Evolutionary conservation across 2,888 invertebrate species (phyloP).

Genomic region (Amphipyra tragopoginis): DNA sequence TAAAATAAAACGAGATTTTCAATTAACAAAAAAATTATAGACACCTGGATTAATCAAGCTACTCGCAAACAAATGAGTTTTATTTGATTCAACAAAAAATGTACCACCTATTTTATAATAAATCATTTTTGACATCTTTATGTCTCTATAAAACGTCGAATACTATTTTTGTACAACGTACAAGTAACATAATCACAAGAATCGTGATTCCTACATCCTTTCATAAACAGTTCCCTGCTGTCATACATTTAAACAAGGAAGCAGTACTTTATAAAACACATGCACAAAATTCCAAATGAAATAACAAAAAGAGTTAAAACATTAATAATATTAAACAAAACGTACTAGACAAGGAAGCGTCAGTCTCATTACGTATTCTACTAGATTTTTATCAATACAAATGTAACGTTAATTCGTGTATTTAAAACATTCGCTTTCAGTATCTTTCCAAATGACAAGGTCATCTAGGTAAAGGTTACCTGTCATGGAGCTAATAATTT

Average conservation of each 20-base stretch:
- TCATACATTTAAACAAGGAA: constrained; percentile 41
- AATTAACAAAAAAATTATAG: background rate
- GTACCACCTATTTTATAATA: background rate
- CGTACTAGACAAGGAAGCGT: constrained; percentile 57
- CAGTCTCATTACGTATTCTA: constrained; percentile 56
- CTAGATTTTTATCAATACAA: constrained; percentile 56
- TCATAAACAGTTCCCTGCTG: constrained; percentile 11
- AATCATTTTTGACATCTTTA: constrained; percentile 17
- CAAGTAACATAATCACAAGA: background rate
- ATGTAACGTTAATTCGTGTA: constrained; percentile 56
- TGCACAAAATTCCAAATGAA: constrained; percentile 39
- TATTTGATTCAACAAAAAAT: background rate
- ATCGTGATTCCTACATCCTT: constrained; percentile 25
- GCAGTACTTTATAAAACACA: constrained; percentile 30
- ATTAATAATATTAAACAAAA: constrained; percentile 36
- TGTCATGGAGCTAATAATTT: constrained; percentile 51
- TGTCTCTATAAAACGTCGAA: constrained; percentile 4
- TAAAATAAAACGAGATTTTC: background rate
- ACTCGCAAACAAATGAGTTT: background rate
- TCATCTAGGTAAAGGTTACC: constrained; percentile 62
- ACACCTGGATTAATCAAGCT: background rate
- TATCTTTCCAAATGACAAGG: constrained; percentile 68
- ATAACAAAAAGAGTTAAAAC: constrained; percentile 33
- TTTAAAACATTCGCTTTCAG: constrained; percentile 61
- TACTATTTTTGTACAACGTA: background rate